Conservation (phyloP, 30 jellyfish, hydroid and myxozoan genomes). For the Cassiopea xamachana region DNA sequence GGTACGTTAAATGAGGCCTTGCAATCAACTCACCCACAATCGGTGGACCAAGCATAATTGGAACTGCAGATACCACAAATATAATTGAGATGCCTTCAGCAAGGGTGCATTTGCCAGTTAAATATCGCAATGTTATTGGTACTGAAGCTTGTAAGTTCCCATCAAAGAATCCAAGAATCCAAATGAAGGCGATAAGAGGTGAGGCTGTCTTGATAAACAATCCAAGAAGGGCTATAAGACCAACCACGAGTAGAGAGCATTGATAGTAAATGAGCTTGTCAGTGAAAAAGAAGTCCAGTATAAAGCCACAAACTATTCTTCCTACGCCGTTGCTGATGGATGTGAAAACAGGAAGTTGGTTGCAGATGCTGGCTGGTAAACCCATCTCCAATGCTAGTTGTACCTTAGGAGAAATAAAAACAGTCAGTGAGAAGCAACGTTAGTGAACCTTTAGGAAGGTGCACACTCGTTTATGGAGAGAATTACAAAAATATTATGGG, state of each 20-base stretch:
- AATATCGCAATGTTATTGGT: not conserved
- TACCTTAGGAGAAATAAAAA: conserved; percentile 28
- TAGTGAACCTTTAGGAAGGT: not conserved
- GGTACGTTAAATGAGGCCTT: too few relatives aligned
- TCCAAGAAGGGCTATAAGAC: conserved; percentile 32
- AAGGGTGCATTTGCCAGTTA: conserved; percentile 1
- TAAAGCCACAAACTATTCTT: conserved; percentile 24
- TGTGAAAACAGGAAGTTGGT: conserved; percentile 49
- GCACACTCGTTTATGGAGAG: not conserved
- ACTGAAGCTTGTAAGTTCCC: conserved; percentile 16
- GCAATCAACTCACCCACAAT: conserved; percentile 42
- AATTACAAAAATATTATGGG: not conserved
- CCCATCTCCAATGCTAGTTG: conserved; percentile 70
- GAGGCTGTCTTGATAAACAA: conserved; percentile 20
- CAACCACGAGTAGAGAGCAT: conserved; percentile 8
- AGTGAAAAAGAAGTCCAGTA: not conserved
- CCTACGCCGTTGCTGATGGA: conserved; percentile 68
- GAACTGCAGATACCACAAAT: not conserved
- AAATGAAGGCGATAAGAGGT: conserved; percentile 26
- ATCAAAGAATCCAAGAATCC: conserved; percentile 34
- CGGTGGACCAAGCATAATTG: conserved; percentile 65
- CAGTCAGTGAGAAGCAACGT: not conserved
- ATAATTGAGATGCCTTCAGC: conserved; percentile 14
- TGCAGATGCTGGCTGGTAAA: conserved; percentile 15
- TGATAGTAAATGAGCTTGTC: conserved; percentile 3